Percentiles rank a stretch among this genome's conserved stretches.
phyloP scores from a whole-genome alignment of 2,888 invertebrate genomes.

The Acholoe squamosa region DNA sequence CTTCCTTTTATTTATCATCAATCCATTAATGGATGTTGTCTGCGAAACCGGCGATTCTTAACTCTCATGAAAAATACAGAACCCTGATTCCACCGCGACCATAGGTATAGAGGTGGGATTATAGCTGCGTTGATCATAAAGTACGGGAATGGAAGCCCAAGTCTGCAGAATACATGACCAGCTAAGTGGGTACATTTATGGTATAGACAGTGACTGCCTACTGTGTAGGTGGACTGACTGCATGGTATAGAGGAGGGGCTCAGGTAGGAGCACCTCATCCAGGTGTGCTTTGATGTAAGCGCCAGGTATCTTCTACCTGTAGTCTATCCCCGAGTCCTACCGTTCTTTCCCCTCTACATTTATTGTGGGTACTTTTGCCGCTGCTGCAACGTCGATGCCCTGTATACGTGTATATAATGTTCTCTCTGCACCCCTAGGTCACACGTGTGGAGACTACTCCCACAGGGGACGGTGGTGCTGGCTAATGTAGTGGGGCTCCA shows the following conservation, averaged over 20 bases:
- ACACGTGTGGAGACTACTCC: too few species aligned
- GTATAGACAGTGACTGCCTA: not conserved
- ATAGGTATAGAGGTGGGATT: too few species aligned
- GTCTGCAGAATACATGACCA: too few species aligned
- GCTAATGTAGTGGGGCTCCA: too few species aligned
- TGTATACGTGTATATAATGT: too few species aligned
- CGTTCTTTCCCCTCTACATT: not conserved
- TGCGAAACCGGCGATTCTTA: too few species aligned
- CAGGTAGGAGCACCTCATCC: slow-evolving; percentile 49
- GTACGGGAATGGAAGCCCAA: too few species aligned
- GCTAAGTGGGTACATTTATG: not conserved
- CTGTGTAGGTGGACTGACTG: not conserved
- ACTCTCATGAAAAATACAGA: too few species aligned
- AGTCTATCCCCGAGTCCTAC: not conserved
- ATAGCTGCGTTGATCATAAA: not conserved
- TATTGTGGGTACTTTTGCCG: not conserved
- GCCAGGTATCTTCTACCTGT: slow-evolving; percentile 53
- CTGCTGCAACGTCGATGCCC: not conserved
- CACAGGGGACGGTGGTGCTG: too few species aligned
- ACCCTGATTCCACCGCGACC: too few species aligned
- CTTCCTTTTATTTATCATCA: not conserved
- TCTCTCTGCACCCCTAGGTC: too few species aligned
- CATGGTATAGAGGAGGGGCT: not conserved
- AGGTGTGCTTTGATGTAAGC: slow-evolving; percentile 53
- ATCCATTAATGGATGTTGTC: not conserved